Percentiles rank a stretch among this genome's conserved stretches.
Conservation (phyloP, 2,888 invertebrate species). For the Arge pagana region DNA sequence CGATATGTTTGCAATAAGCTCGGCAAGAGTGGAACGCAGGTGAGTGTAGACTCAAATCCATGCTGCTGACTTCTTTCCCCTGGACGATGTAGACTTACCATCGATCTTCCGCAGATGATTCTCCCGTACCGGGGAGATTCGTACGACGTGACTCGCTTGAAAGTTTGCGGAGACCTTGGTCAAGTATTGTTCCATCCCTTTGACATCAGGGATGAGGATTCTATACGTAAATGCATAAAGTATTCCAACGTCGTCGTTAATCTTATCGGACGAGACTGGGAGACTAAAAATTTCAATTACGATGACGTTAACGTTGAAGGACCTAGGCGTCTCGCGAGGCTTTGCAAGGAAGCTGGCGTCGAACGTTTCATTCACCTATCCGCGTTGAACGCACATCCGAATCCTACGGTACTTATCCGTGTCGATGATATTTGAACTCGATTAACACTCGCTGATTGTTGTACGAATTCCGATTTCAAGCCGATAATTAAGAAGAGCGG, state of each 20-base stretch:
- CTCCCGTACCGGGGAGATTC: slow-evolving; percentile 90
- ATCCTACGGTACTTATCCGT: slow-evolving; percentile 62
- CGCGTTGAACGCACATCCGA: slow-evolving; percentile 76
- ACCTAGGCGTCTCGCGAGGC: slow-evolving; percentile 79
- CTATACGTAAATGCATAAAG: slow-evolving; percentile 81
- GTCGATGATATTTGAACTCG: background rate
- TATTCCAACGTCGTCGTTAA: slow-evolving; percentile 98
- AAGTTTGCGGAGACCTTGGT: slow-evolving; percentile 91
- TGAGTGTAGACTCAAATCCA: slow-evolving; percentile 21
- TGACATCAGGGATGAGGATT: slow-evolving; percentile 82
- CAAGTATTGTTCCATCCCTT: slow-evolving; percentile 91
- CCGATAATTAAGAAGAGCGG: slow-evolving; percentile 72
- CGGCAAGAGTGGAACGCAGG: slow-evolving; percentile 84
- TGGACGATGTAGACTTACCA: background rate
- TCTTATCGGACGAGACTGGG: slow-evolving; percentile 87
- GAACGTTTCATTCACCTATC: slow-evolving; percentile 92
- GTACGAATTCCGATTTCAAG: slow-evolving; percentile 37
- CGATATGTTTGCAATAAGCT: slow-evolving; percentile 85
- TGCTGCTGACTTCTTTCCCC: background rate
- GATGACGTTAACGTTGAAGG: slow-evolving; percentile 88
- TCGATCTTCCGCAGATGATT: slow-evolving; percentile 71
- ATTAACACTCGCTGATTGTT: background rate
- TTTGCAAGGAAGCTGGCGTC: slow-evolving; percentile 78
- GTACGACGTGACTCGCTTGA: slow-evolving; percentile 77
- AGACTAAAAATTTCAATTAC: slow-evolving; percentile 88